Percentiles rank a stretch among this genome's conserved stretches.
These are phyloP conservation scores for Magallana angulata DNA, from an alignment of 1,140 invertebrate species.

Conservation along the genomic window DNA sequence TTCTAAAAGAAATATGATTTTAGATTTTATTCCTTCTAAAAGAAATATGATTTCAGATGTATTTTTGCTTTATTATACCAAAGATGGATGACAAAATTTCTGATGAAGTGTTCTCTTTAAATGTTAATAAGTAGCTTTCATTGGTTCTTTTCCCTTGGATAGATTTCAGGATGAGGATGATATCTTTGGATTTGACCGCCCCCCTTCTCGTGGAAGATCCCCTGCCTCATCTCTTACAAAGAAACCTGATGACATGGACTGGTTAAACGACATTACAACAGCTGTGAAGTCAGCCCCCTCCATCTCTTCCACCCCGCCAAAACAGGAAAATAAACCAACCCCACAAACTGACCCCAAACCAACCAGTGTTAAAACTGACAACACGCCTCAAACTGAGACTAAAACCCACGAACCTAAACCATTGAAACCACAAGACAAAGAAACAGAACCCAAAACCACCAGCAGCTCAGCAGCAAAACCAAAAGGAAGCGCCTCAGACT, in stretches of 20 bases:
- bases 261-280: slow-evolving; percentile 60
- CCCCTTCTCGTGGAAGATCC: slow-evolving; percentile 56
- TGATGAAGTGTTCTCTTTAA: too few species aligned
- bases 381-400: neutral
- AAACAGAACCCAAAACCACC: neutral
- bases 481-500: slow-evolving; percentile 57
- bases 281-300: slow-evolving; percentile 40
- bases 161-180: slow-evolving; percentile 73
- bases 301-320: neutral
- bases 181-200: slow-evolving; percentile 69
- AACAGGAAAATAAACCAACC: neutral
- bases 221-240: slow-evolving; percentile 44
- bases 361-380: slow-evolving; percentile 37
- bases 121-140: too few species aligned
- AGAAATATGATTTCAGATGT: too few species aligned
- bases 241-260: slow-evolving; percentile 66
- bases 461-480: slow-evolving; percentile 2
- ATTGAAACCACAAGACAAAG: slow-evolving; percentile 39
- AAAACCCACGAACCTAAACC: slow-evolving; percentile 6
- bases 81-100: too few species aligned
- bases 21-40: too few species aligned
- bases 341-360: slow-evolving; percentile 41
- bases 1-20: too few species aligned
- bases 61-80: too few species aligned
- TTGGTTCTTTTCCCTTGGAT: neutral